Evolutionary conservation across 2,797 vertebrate species (phyloP).

Genomic region (Eulemur rubriventer): DNA sequence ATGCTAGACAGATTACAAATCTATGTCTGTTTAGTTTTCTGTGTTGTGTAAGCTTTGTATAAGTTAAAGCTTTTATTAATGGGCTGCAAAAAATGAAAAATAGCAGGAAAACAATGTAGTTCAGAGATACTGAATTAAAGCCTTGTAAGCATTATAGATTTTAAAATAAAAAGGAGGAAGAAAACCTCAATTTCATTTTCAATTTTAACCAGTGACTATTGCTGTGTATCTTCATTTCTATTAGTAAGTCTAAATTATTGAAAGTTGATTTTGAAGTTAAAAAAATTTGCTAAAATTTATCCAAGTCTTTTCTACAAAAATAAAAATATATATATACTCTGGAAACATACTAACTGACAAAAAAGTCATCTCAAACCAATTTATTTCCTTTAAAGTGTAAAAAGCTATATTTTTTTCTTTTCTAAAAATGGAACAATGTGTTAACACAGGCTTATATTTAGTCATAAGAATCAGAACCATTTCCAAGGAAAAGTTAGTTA

Average conservation of each 20-base stretch:
- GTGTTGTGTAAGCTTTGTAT: not conserved
- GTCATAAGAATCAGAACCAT: slow-evolving; percentile 51
- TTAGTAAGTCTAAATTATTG: slow-evolving; percentile 21
- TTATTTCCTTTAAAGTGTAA: slow-evolving; percentile 57
- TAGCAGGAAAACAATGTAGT: not conserved
- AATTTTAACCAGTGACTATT: not conserved
- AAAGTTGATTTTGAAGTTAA: slow-evolving; percentile 30
- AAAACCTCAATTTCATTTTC: slow-evolving; percentile 12
- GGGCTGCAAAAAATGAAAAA: not conserved
- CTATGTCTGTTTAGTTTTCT: not conserved
- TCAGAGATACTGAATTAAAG: not conserved
- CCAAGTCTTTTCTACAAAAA: slow-evolving; percentile 39
- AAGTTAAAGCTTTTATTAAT: slow-evolving; percentile 4
- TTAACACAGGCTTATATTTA: slow-evolving; percentile 70
- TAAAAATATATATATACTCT: not conserved
- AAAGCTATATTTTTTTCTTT: slow-evolving; percentile 61
- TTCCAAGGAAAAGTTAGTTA: slow-evolving; percentile 58
- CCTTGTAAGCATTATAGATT: not conserved
- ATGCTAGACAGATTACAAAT: not conserved
- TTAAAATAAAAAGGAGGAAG: not conserved
- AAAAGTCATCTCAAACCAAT: slow-evolving; percentile 52
- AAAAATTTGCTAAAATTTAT: not conserved
- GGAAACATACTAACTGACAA: slow-evolving; percentile 61
- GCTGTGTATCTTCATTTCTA: not conserved
- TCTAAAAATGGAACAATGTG: slow-evolving; percentile 72